phyloP scores from a whole-genome alignment of 1,140 invertebrate genomes.

The Rhagoletis zephyria region DNA sequence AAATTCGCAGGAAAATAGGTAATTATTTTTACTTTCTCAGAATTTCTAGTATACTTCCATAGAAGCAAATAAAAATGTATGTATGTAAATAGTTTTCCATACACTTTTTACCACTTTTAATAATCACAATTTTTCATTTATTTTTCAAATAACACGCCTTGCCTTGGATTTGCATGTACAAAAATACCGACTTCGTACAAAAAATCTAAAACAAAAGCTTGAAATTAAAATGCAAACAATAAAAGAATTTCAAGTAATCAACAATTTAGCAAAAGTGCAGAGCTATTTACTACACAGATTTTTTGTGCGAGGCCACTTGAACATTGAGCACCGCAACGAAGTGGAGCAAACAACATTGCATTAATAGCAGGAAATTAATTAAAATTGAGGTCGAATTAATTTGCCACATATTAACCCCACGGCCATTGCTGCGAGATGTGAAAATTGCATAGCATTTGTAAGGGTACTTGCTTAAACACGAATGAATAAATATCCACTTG shows the following conservation, averaged over 20 bases:
- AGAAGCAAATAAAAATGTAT: no score
- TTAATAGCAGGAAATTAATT: slow-evolving; percentile 49
- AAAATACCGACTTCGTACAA: background rate
- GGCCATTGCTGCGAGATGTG: background rate
- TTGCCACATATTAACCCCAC: slow-evolving; percentile 42
- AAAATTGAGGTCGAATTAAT: slow-evolving; percentile 54
- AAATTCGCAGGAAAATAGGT: no score
- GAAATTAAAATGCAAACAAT: background rate
- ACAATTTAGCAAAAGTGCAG: background rate
- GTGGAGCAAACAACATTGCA: slow-evolving; percentile 6
- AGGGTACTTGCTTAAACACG: background rate
- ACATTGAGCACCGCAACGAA: slow-evolving; percentile 13
- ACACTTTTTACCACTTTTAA: no score
- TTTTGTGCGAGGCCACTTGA: slow-evolving; percentile 33
- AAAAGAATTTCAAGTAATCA: background rate
- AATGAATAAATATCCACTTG: background rate
- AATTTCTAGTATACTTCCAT: no score
- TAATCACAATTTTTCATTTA: no score
- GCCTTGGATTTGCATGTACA: no score
- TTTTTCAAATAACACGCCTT: no score
- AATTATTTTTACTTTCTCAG: no score
- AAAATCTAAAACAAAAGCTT: background rate
- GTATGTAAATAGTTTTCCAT: no score
- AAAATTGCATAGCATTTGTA: background rate
- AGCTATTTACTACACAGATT: background rate